Evolutionary conservation across 2,888 invertebrate species (phyloP), one percentile per base, ranked within the genome.

Genomic region (Hemicrepidius hirtus): DNA sequence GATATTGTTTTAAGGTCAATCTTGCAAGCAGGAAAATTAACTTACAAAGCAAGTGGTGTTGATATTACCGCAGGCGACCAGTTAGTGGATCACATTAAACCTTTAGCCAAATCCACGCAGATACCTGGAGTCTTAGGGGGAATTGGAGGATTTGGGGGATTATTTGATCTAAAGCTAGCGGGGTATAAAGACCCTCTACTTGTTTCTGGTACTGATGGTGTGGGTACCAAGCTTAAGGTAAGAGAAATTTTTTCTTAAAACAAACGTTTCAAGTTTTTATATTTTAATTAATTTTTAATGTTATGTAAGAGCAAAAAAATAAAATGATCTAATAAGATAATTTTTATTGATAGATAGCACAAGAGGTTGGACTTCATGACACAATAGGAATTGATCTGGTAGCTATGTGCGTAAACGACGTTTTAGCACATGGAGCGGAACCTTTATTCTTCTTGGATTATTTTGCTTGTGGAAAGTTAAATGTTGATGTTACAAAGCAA

Each of bases 401-500:
- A 1, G 99, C 98, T 3, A 98, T 98, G 97, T 98, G 98, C 83
- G 98, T 96, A 53, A 99, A 99, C 87, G 98, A 99, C 86, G 92
- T 99, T 63, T 87, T 99, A 59, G 97, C 97, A 78, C 95, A 97
- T 74, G 98, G 98, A 50, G 99, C 98, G 0, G 96, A 97, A 81
- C 98, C 99, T 0, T 89, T 99, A 77, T 98, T 96, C 79, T 99
- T 99, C 87, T 88, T 99, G 16, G 99, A 99, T 88, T 99, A 99
- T 86, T 97, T 97, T 86, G 97, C 98, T 20, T 96, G 96, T 83
- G 97, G 98, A 0, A 89, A 92, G 64, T 88, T 99, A 71, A 91
- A 96, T 80, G 92, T 96, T 0, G 88, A 91, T 0, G 88, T 92
- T 0, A 95, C 97, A 0, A 89, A 91, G 2, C 89, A 92, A 75